Percentiles rank a stretch among this genome's conserved stretches.
Evolutionary conservation across 2,113 vertebrate genomes (phyloP).

Genomic region (Sus scrofa): DNA sequence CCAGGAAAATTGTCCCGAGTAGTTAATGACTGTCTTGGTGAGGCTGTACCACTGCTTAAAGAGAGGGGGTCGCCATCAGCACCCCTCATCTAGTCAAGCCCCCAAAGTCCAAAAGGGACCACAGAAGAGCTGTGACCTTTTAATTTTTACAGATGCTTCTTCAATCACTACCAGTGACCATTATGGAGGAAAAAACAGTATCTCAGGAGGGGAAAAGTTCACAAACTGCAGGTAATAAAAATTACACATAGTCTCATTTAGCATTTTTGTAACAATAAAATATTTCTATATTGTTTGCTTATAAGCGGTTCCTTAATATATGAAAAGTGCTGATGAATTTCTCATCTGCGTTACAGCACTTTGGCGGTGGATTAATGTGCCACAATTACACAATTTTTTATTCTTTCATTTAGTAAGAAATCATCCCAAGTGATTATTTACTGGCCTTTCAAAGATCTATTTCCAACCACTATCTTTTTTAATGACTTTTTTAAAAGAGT

Average conservation of each 20-base stretch:
- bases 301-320: not conserved
- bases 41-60: not conserved
- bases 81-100: not conserved
- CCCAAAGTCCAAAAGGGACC: not conserved
- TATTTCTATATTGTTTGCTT: not conserved
- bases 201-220: not conserved
- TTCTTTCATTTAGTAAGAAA: slow-evolving; percentile 40
- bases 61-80: not conserved
- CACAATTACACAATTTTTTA: not conserved
- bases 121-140: not conserved
- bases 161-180: not conserved
- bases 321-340: slow-evolving; percentile 42
- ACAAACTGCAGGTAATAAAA: not conserved
- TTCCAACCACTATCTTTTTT: not conserved
- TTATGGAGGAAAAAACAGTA: not conserved
- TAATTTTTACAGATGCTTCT: not conserved
- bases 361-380: slow-evolving; percentile 2
- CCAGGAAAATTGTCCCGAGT: not conserved
- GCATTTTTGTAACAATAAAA: not conserved
- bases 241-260: not conserved
- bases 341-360: not conserved
- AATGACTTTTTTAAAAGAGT: slow-evolving; percentile 27
- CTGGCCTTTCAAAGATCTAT: slow-evolving; percentile 50
- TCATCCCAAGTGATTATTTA: slow-evolving; percentile 24
- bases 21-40: not conserved